These are phyloP conservation scores for Quadroppia sp. DNA, from an alignment of 2,888 invertebrate species.

Conservation along the genomic window DNA sequence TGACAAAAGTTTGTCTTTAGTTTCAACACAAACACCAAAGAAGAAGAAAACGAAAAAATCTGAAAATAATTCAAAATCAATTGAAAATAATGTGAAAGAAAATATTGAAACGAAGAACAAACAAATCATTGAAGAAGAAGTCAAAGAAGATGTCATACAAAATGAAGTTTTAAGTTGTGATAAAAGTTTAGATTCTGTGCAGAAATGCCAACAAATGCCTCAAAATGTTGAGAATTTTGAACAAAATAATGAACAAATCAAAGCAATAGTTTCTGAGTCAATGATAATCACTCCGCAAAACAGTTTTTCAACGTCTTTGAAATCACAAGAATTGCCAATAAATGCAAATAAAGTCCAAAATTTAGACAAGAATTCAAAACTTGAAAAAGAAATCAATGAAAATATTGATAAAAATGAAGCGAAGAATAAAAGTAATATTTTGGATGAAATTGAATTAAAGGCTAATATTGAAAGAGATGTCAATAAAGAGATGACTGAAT, in stretches of 20 bases:
- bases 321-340: not conserved
- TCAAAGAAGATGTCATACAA: not conserved
- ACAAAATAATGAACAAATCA: not conserved
- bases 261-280: too few relatives aligned
- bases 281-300: too few relatives aligned
- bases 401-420: not conserved
- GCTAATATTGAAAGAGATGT: not conserved
- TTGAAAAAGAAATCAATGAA: slow-evolving; percentile 1
- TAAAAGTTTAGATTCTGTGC: not conserved
- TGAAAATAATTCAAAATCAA: not conserved
- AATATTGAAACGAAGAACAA: not conserved
- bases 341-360: not conserved
- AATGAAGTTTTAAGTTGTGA: not conserved
- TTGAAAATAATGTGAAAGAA: not conserved
- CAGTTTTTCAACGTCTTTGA: not conserved
- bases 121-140: not conserved
- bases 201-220: not conserved
- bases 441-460: not conserved
- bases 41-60: slow-evolving; percentile 38
- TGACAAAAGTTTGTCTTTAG: slow-evolving; percentile 43
- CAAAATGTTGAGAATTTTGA: not conserved
- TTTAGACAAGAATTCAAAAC: not conserved
- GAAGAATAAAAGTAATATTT: not conserved
- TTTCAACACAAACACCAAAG: slow-evolving; percentile 33
- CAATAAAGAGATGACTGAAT: not conserved